Conservation (phyloP, 2,888 invertebrate species). For the Phragmatobia fuliginosa region DNA sequence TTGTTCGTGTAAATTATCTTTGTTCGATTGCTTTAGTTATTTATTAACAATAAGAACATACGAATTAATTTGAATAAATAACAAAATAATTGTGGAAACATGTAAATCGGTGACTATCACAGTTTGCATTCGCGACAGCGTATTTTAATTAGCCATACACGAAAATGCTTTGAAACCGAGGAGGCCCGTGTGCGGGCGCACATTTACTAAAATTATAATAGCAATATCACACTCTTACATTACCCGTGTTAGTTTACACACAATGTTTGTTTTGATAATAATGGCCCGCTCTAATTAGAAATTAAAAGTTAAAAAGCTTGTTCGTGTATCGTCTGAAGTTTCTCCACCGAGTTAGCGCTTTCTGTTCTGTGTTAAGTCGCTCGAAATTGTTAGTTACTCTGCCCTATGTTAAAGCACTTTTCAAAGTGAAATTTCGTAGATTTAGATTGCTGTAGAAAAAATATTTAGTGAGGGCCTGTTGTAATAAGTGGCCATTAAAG, state of each 20-base stretch:
- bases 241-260: constrained; percentile 61
- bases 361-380: constrained; percentile 18
- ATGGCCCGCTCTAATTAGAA: constrained; percentile 59
- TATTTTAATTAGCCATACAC: constrained; percentile 86
- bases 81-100: constrained; percentile 65
- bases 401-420: constrained; percentile 12
- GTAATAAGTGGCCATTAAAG: constrained; percentile 66
- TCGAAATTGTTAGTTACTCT: constrained; percentile 24
- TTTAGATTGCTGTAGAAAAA: constrained; percentile 29
- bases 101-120: constrained; percentile 64
- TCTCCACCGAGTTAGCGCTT: constrained; percentile 29
- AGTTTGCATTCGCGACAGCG: constrained; percentile 76
- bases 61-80: constrained; percentile 74
- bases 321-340: constrained; percentile 50
- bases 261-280: constrained; percentile 59
- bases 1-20: not conserved
- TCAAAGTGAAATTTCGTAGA: constrained; percentile 15
- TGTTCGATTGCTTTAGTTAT: constrained; percentile 6
- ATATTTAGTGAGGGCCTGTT: constrained; percentile 25
- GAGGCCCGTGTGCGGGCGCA: constrained; percentile 62
- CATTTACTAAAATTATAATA: constrained; percentile 71
- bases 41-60: constrained; percentile 47
- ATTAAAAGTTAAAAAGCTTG: constrained; percentile 71
- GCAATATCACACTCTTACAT: constrained; percentile 70
- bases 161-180: constrained; percentile 82